These are phyloP conservation scores for Galbula dea DNA, from an alignment of 2,113 vertebrate species.

Conservation along the genomic window DNA sequence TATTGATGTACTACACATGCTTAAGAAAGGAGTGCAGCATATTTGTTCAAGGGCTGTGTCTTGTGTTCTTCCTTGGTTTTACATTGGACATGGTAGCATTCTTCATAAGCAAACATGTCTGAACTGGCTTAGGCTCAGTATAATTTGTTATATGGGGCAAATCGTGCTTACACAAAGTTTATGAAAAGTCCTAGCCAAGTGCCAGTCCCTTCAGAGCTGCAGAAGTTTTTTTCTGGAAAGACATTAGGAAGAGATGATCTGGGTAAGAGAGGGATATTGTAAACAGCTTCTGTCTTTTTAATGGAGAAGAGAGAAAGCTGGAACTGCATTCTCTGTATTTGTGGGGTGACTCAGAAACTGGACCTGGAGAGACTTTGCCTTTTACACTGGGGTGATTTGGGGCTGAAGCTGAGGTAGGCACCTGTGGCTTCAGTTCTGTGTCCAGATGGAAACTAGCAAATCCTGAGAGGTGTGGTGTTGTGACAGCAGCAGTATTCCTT, in stretches of 20 bases:
- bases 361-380: neutral
- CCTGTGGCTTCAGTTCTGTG: neutral
- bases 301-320: neutral
- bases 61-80: neutral
- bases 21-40: neutral
- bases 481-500: neutral
- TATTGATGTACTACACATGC: neutral
- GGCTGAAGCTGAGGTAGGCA: neutral
- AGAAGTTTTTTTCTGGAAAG: neutral
- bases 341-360: neutral
- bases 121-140: neutral
- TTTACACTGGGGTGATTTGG: neutral
- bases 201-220: neutral
- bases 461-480: neutral
- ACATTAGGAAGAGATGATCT: neutral
- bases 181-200: neutral
- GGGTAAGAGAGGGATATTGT: neutral
- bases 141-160: neutral
- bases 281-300: neutral
- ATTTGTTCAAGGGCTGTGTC: neutral
- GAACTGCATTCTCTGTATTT: neutral
- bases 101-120: neutral
- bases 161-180: neutral
- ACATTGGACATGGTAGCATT: neutral
- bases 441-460: neutral